These are phyloP conservation scores for Phocoena sinus DNA, from an alignment of 2,113 vertebrate species.

Conservation along the genomic window DNA sequence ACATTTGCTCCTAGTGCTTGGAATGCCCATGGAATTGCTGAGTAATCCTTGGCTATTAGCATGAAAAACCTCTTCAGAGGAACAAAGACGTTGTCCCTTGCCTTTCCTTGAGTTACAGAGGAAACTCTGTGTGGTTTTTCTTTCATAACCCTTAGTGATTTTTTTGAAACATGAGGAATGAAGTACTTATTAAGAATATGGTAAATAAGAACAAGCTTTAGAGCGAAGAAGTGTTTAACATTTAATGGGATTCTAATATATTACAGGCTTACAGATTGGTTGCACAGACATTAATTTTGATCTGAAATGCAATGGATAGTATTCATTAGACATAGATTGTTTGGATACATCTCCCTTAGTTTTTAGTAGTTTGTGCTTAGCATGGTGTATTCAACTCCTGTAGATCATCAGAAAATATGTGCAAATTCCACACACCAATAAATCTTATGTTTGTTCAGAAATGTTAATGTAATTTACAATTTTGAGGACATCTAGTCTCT, in stretches of 20 bases:
- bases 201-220: not conserved
- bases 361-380: not conserved
- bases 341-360: not conserved
- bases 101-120: not conserved
- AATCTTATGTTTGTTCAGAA: not conserved
- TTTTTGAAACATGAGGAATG: not conserved
- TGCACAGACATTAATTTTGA: not conserved
- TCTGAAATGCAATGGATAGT: not conserved
- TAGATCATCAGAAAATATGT: not conserved
- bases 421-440: not conserved
- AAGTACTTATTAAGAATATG: not conserved
- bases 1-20: constrained; percentile 25
- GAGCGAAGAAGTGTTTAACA: not conserved
- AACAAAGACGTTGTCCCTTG: constrained; percentile 1
- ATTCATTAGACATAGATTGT: not conserved
- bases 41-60: constrained; percentile 33
- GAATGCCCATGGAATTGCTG: constrained; percentile 33
- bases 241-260: not conserved
- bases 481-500: not conserved
- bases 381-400: not conserved
- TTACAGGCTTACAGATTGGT: not conserved
- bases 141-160: not conserved
- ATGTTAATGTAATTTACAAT: not conserved
- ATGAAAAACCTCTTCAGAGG: constrained; percentile 42
- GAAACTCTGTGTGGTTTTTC: not conserved